Conservation (phyloP, 2,888 invertebrate species). For the Hydroisotoma schaefferi region DNA sequence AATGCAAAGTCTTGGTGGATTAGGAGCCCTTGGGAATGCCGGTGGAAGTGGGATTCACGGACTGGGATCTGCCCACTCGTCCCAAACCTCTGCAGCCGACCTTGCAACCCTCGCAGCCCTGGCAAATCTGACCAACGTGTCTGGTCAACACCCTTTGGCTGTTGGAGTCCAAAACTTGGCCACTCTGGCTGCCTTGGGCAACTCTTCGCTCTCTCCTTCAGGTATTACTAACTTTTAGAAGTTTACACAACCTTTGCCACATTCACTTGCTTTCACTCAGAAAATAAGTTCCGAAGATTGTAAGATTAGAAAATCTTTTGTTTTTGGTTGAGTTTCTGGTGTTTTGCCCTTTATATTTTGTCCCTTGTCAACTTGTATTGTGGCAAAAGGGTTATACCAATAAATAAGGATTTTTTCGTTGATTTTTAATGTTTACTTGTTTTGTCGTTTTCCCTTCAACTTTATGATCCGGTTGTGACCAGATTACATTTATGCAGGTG, state of each 20-base stretch:
- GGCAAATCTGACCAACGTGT: constrained; percentile 38
- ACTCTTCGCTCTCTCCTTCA: constrained; percentile 47
- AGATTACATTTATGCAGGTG: constrained; percentile 44
- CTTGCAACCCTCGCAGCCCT: constrained; percentile 43
- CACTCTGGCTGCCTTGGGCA: constrained; percentile 38
- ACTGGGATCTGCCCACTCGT: constrained; percentile 25
- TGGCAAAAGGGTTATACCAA: not conserved
- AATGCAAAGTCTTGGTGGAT: constrained; percentile 39
- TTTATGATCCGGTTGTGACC: not conserved
- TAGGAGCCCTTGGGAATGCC: constrained; percentile 31
- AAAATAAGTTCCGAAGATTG: no score
- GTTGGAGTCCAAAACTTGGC: constrained; percentile 33
- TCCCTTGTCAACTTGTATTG: not conserved
- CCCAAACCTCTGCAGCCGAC: constrained; percentile 35
- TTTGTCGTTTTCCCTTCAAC: no score
- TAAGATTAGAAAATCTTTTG: no score
- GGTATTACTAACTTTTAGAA: no score
- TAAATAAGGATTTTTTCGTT: not conserved
- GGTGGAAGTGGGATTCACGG: constrained; percentile 32
- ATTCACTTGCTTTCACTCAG: no score
- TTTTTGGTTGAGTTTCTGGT: constrained; percentile 15
- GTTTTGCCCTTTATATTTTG: constrained; percentile 3
- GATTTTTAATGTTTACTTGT: constrained; percentile 1
- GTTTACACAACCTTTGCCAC: no score
- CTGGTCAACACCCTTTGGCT: constrained; percentile 38